Evolutionary conservation across 2,113 vertebrate genomes (phyloP).

Genomic region (Gallinago paraguaiae): DNA sequence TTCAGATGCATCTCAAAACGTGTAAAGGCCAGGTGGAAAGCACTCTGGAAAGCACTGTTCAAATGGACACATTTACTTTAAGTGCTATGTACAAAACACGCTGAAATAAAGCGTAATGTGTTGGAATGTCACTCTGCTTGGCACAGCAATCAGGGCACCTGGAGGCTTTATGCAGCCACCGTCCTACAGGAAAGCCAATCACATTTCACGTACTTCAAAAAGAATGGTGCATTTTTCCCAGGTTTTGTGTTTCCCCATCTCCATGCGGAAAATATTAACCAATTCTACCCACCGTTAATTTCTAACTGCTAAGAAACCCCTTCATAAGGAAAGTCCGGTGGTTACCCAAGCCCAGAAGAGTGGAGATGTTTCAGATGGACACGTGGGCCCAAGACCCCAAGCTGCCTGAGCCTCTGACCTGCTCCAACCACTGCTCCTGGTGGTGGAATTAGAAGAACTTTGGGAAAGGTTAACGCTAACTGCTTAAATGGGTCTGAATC

Average conservation of each 20-base stretch:
- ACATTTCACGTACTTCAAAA: background rate
- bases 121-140: conserved; percentile 2
- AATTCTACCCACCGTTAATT: background rate
- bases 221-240: background rate
- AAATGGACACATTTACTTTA: background rate
- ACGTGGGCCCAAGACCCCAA: rapidly evolving
- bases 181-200: background rate
- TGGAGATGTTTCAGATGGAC: background rate
- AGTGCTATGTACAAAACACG: background rate
- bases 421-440: background rate
- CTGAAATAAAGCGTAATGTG: background rate
- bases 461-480: background rate
- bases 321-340: background rate
- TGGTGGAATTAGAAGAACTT: background rate
- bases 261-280: background rate
- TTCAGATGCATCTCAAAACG: conserved; percentile 9
- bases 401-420: background rate
- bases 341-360: background rate
- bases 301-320: background rate
- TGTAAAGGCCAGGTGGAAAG: conserved; percentile 40
- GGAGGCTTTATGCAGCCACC: conserved; percentile 17
- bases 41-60: background rate
- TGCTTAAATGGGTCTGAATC: background rate
- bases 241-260: background rate
- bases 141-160: background rate